A percentile compares a stretch with the other conserved stretches of the same genome.
Evolutionary conservation across 2,888 invertebrate genomes (phyloP).

Genomic region (Sussaba pulchella): DNA sequence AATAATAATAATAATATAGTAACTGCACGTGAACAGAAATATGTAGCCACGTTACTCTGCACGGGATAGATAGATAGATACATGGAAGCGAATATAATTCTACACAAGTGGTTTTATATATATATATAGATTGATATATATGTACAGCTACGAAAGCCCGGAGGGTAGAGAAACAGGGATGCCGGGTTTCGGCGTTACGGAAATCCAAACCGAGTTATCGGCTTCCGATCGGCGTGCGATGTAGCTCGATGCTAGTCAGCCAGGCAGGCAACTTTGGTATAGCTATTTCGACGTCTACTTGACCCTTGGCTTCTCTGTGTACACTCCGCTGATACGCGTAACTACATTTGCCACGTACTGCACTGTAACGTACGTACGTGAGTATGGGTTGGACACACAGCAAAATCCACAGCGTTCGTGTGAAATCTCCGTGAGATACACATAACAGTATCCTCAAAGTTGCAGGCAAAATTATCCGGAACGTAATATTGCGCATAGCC

Average conservation of each 20-base stretch:
- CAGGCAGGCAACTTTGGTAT: slow-evolving; percentile 29
- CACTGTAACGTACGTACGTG: not conserved
- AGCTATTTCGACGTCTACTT: slow-evolving; percentile 48
- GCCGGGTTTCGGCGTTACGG: slow-evolving; percentile 62
- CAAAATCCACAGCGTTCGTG: not conserved
- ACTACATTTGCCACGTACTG: slow-evolving; percentile 2
- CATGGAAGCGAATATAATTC: slow-evolving; percentile 16
- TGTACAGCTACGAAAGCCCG: slow-evolving; percentile 29
- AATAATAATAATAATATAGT: too few species aligned
- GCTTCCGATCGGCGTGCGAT: slow-evolving; percentile 62
- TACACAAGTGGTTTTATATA: slow-evolving; percentile 9
- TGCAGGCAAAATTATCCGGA: not conserved
- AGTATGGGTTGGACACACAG: not conserved
- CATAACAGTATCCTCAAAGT: not conserved
- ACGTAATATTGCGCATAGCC: too few species aligned
- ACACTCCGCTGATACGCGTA: not conserved
- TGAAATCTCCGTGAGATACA: slow-evolving; percentile 1
- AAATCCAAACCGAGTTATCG: slow-evolving; percentile 66
- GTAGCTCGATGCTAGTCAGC: slow-evolving; percentile 27
- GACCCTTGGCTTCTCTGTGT: slow-evolving; percentile 32
- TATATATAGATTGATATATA: slow-evolving; percentile 19
- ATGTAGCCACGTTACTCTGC: not conserved
- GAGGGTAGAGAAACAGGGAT: slow-evolving; percentile 53
- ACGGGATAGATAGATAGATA: slow-evolving; percentile 5
- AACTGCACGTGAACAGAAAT: not conserved